Percentiles rank a stretch among this genome's conserved stretches.
These are phyloP conservation scores for Pipistrellus kuhlii DNA, from an alignment of 2,797 vertebrate species.

Conservation along the genomic window DNA sequence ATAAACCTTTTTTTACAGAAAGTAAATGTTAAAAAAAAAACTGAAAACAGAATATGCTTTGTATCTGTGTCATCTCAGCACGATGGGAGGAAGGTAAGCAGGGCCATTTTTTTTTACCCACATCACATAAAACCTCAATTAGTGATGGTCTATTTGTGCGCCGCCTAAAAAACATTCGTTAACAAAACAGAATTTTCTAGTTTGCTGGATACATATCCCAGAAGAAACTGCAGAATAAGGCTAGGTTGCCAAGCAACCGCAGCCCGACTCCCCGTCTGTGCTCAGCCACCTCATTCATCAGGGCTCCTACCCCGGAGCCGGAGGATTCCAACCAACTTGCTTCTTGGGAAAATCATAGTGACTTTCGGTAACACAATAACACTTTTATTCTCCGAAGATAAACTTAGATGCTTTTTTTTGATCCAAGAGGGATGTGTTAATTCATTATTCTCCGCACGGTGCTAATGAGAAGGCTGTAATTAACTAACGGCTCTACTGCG, in stretches of 20 bases:
- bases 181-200: constrained; percentile 85
- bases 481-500: constrained; percentile 83
- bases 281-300: constrained; percentile 88
- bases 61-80: constrained; percentile 13
- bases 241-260: constrained; percentile 89
- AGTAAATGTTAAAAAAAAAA: background rate
- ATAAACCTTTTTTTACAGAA: background rate
- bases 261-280: constrained; percentile 83
- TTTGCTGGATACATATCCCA: constrained; percentile 86
- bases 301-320: constrained; percentile 82
- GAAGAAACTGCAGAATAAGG: constrained; percentile 87
- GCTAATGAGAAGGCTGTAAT: constrained; percentile 88
- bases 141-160: constrained; percentile 79
- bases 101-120: constrained; percentile 53
- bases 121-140: constrained; percentile 66
- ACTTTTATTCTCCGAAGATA: constrained; percentile 86
- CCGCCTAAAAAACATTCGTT: constrained; percentile 64
- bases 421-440: constrained; percentile 85
- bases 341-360: constrained; percentile 86
- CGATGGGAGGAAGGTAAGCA: constrained; percentile 59
- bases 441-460: constrained; percentile 85
- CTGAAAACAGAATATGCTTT: background rate
- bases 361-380: constrained; percentile 85
- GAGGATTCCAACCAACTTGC: constrained; percentile 84
- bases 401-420: constrained; percentile 87